phyloP scores from a whole-genome alignment of 2,888 invertebrate species.

The Sminthurides aquaticus region DNA sequence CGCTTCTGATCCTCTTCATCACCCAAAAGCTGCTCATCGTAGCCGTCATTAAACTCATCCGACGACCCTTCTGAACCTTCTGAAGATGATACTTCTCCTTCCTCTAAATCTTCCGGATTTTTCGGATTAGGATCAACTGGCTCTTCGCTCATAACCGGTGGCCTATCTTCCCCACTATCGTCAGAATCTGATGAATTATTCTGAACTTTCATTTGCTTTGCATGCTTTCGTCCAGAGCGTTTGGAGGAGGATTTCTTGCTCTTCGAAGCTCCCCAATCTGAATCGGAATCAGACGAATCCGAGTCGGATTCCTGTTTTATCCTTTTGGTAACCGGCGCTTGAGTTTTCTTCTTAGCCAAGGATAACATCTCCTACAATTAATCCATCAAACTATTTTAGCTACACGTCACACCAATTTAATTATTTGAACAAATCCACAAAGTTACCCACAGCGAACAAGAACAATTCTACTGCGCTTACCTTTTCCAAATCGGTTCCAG shows the following conservation, averaged over 20 bases:
- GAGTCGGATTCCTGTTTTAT: conserved; percentile 44
- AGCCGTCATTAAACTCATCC: conserved; percentile 91
- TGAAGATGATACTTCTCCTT: conserved; percentile 74
- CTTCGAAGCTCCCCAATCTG: conserved; percentile 49
- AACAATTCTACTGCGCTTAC: no score
- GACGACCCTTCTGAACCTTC: conserved; percentile 47
- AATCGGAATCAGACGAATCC: conserved; percentile 54
- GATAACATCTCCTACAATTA: conserved; percentile 65
- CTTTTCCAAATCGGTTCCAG: conserved; percentile 71
- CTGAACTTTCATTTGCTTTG: conserved; percentile 48
- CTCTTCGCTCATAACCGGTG: background rate
- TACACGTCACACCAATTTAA: no score
- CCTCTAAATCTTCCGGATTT: conserved; percentile 66
- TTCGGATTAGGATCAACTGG: no score
- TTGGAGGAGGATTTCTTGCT: conserved; percentile 44
- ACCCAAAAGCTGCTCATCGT: conserved; percentile 93
- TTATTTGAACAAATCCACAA: no score
- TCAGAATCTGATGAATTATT: conserved; percentile 47
- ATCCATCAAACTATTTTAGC: conserved; percentile 5
- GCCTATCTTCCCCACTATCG: conserved; percentile 47
- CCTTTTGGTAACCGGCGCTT: conserved; percentile 31
- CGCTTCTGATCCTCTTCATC: conserved; percentile 89
- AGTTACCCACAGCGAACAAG: no score
- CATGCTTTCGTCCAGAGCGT: conserved; percentile 44
- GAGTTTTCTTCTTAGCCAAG: conserved; percentile 69